phyloP scores from a whole-genome alignment of 2,797 vertebrate genomes.

The Perodicticus potto region DNA sequence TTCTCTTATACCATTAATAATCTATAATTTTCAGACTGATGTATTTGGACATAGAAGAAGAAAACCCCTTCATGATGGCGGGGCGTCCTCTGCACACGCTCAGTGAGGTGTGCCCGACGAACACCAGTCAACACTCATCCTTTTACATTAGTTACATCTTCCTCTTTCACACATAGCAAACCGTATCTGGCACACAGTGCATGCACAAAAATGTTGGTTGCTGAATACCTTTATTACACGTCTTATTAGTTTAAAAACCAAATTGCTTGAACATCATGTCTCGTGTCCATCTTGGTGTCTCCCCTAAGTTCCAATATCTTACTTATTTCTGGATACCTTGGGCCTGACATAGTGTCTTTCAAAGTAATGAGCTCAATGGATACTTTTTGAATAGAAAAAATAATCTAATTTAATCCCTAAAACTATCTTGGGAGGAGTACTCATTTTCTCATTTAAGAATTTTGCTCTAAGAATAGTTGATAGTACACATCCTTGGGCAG shows the following conservation, averaged over 20 bases:
- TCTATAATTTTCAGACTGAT: neutral
- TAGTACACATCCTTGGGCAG: neutral
- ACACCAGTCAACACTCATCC: neutral
- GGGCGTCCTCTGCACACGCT: neutral
- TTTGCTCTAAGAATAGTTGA: neutral
- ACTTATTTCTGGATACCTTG: neutral
- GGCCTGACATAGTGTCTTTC: neutral
- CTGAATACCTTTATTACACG: neutral
- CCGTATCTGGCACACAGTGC: neutral
- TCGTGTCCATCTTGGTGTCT: neutral
- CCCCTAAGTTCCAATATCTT: neutral
- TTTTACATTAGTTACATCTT: neutral
- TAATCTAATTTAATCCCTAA: neutral
- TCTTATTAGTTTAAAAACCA: neutral
- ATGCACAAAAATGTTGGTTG: neutral
- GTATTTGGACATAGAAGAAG: neutral
- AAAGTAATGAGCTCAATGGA: neutral
- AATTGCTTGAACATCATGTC: neutral
- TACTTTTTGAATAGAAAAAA: neutral
- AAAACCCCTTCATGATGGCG: neutral
- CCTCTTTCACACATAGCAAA: neutral
- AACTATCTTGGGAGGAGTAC: neutral
- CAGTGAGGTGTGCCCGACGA: neutral
- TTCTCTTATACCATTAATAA: neutral
- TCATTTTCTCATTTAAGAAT: conserved; percentile 43